phyloP scores from a whole-genome alignment of 2,113 vertebrate species.

The Melanerpes aurifrons region DNA sequence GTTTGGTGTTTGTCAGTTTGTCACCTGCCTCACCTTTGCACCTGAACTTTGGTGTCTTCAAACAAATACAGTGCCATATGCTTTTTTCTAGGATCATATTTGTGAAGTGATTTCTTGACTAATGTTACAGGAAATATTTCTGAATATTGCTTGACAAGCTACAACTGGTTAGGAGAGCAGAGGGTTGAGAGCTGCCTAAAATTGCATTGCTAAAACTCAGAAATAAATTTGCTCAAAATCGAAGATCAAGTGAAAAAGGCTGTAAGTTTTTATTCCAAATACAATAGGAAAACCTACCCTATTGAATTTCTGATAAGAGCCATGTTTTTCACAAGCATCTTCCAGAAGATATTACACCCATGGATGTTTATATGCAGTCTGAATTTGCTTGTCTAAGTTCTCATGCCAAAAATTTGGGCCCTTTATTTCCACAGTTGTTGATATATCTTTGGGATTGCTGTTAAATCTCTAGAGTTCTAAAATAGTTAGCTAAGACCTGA shows the following conservation, averaged over 20 bases:
- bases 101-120: background rate
- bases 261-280: background rate
- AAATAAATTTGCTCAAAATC: background rate
- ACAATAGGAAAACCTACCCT: background rate
- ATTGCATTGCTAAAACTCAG: background rate
- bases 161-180: background rate
- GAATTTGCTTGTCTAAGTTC: background rate
- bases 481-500: background rate
- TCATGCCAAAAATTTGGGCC: background rate
- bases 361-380: background rate
- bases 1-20: background rate
- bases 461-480: background rate
- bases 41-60: background rate
- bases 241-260: background rate
- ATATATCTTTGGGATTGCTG: background rate
- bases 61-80: background rate
- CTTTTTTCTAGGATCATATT: background rate
- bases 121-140: background rate
- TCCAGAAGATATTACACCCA: background rate
- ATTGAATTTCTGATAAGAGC: background rate
- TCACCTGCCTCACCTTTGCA: background rate
- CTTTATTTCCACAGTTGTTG: background rate
- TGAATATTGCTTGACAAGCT: background rate
- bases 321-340: background rate
- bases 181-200: background rate